Conservation (phyloP, 1,140 invertebrate genomes). For the Drosophila carrolli region DNA sequence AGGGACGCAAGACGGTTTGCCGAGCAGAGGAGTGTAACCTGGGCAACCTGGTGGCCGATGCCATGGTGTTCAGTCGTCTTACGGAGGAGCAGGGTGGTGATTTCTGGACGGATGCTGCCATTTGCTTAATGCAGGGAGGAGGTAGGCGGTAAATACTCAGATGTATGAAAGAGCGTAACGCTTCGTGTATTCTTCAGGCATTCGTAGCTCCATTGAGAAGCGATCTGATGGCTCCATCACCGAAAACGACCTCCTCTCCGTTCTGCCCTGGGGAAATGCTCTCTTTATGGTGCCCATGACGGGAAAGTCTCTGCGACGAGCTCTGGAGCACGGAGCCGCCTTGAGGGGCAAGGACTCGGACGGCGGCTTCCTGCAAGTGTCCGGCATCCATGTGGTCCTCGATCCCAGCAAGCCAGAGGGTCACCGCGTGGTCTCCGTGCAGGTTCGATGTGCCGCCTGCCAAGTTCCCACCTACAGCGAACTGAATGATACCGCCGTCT, state of each 20-base stretch:
- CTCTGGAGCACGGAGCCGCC: conserved; percentile 86
- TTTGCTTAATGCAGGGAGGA: conserved; percentile 91
- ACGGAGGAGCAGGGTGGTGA: conserved; percentile 85
- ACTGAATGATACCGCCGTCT: conserved; percentile 83
- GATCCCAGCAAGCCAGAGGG: conserved; percentile 85
- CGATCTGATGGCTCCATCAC: conserved; percentile 66
- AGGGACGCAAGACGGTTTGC: conserved; percentile 87
- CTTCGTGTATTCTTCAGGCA: conserved; percentile 43
- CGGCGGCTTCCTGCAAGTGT: conserved; percentile 87
- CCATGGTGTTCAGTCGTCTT: conserved; percentile 86
- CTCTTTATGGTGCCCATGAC: conserved; percentile 85
- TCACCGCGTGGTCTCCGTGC: conserved; percentile 85
- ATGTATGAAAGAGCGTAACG: background rate
- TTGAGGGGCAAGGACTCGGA: conserved; percentile 85
- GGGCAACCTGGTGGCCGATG: conserved; percentile 92
- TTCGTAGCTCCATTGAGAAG: conserved; percentile 71
- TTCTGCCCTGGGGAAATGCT: conserved; percentile 87
- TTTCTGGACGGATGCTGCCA: conserved; percentile 91
- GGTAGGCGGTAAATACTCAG: conserved; percentile 41
- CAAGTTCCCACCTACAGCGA: conserved; percentile 83
- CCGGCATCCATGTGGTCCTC: conserved; percentile 86
- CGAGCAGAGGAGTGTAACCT: conserved; percentile 92
- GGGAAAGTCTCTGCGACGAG: conserved; percentile 80
- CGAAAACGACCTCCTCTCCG: conserved; percentile 79
- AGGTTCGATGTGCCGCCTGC: conserved; percentile 86